Base-by-base conservation (phyloP, 2,888 invertebrate species). In the Dione vanillae region DNA sequence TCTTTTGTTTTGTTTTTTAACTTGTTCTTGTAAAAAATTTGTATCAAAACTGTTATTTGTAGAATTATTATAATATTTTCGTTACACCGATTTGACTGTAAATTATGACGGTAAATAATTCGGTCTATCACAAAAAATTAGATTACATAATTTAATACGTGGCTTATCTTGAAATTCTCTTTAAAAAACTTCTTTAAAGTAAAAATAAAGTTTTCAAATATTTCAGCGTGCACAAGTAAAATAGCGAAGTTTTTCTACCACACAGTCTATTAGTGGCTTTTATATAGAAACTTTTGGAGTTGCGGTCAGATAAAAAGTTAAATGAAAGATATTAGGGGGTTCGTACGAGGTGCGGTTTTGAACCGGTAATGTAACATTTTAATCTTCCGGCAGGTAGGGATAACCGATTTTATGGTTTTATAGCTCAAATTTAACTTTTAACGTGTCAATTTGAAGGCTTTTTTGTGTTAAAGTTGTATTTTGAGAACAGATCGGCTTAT, bases 261-360 rank as follows among this genome's bases (percentile, higher is more conserved):
- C 87, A 86, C 78, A 74, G 82, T 74, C 86, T 87, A 90, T 91
- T 91, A 88, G 89, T 82, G 90, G 91, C 87, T 86, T 86, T 83
- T 74, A 77, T 73, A 83, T 81, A 78, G 71, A 77, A 81, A 83
- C 80, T 85, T 84, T 76, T 77, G 82, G 85, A 88, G 87, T 86
- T 80, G 85, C 80, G 85, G 85, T 85, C 75, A 59, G 79, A 81
- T 81, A 83, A 86, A 86, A 85, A 82, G 79, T 83, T 84, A 82
- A 86, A 87, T 86, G 82, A 86, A 87, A 85, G 81, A 84, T 76
- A 76, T 76, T 71, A 76, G 70, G 68, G 62, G 61, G 54, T 56
- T 71, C 52, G 40, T 70, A 70, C 67, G 51, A 66, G 65, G 65
- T 71, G 71, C 66, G 71, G 77, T 75, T 76, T 77, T 68, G 74